Conservation (phyloP, 1,140 invertebrate genomes). For the Oreohelix idahoensis region DNA sequence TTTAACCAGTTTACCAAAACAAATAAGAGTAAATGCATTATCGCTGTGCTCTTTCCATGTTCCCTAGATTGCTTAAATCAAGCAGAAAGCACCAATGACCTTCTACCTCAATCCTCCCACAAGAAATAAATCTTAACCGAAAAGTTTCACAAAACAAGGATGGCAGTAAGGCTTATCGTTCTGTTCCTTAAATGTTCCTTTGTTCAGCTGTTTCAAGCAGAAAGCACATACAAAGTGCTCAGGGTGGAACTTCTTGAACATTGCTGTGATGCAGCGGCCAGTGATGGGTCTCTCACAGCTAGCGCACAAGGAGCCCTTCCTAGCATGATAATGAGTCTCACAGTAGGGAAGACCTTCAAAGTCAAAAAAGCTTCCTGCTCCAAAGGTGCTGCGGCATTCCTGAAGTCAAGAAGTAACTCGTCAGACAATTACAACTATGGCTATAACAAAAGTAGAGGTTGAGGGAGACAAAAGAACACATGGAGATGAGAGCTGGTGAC, state of each 20-base stretch:
- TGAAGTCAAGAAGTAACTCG: slow-evolving; percentile 70
- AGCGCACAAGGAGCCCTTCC: slow-evolving; percentile 95
- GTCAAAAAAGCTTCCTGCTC: slow-evolving; percentile 94
- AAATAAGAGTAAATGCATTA: too few relatives aligned
- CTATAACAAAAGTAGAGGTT: too few relatives aligned
- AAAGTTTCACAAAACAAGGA: slow-evolving; percentile 96
- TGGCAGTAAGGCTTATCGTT: slow-evolving; percentile 99
- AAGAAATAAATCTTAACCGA: too few relatives aligned
- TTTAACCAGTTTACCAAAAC: too few relatives aligned
- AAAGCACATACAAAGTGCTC: slow-evolving; percentile 99
- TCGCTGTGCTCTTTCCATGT: too few relatives aligned
- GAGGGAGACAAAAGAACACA: too few relatives aligned
- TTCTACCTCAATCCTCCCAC: too few relatives aligned
- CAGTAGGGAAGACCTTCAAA: slow-evolving; percentile 97
- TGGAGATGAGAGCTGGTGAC: too few relatives aligned
- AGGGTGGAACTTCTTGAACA: slow-evolving; percentile 99
- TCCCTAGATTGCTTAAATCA: too few relatives aligned
- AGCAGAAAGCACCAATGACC: too few relatives aligned
- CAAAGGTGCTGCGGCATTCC: slow-evolving; percentile 93
- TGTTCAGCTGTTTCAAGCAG: slow-evolving; percentile 96
- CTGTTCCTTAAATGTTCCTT: slow-evolving; percentile 92
- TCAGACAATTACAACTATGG: too few relatives aligned
- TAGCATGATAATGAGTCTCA: slow-evolving; percentile 97
- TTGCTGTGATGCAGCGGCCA: slow-evolving; percentile 97
- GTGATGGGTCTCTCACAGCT: slow-evolving; percentile 96